Evolutionary conservation across 2,113 vertebrate species (phyloP).

Genomic region (Tragelaphus imberbis): DNA sequence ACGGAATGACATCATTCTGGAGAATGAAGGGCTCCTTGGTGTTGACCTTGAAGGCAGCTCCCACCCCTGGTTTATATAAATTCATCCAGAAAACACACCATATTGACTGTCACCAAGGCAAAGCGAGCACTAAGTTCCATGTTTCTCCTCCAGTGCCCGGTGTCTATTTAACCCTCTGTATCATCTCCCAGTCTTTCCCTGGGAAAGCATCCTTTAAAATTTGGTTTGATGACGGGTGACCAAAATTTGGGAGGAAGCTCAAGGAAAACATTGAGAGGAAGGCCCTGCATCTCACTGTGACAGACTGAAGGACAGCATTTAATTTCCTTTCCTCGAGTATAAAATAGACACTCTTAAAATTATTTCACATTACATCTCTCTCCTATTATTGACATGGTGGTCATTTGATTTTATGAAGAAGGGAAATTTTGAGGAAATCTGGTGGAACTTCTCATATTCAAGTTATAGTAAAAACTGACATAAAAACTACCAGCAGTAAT

Average conservation of each 20-base stretch:
- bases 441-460: not conserved
- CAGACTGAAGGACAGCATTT: not conserved
- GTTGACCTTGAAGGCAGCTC: not conserved
- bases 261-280: not conserved
- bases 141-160: not conserved
- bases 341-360: not conserved
- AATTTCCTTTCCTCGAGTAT: not conserved
- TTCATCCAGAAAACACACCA: not conserved
- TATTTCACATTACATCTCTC: not conserved
- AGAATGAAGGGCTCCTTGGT: not conserved
- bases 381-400: not conserved
- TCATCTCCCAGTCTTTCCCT: not conserved
- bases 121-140: not conserved
- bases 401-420: not conserved
- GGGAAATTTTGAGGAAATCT: not conserved
- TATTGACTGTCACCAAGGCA: not conserved
- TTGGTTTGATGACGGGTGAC: not conserved
- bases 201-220: not conserved
- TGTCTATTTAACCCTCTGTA: not conserved
- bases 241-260: not conserved
- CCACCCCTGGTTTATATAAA: not conserved
- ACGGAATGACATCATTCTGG: accelerated
- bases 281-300: not conserved
- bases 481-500: not conserved
- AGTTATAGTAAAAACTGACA: not conserved